phyloP scores from a whole-genome alignment of 1,140 invertebrate genomes.

The Vanessa tameamea region DNA sequence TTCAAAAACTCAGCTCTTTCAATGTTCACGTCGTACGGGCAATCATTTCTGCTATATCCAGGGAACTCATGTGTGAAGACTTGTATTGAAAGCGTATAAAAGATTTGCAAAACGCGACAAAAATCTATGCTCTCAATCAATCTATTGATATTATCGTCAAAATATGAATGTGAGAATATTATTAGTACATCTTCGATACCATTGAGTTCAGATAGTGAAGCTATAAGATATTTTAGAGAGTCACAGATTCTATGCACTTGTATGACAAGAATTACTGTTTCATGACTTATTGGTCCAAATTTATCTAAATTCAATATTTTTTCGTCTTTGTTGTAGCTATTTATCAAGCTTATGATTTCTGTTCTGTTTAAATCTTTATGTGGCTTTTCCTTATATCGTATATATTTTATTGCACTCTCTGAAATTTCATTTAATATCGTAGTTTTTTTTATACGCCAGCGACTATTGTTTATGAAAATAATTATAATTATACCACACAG shows the following conservation, averaged over 20 bases:
- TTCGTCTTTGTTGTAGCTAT: slow-evolving; percentile 42
- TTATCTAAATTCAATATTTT: slow-evolving; percentile 46
- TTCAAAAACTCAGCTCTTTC: slow-evolving; percentile 39
- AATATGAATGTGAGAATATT: slow-evolving; percentile 57
- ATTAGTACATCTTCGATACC: slow-evolving; percentile 51
- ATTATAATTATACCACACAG: neutral
- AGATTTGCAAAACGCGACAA: slow-evolving; percentile 57
- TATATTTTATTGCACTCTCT: slow-evolving; percentile 22
- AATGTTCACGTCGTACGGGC: slow-evolving; percentile 41
- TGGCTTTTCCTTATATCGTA: slow-evolving; percentile 21
- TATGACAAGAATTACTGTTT: slow-evolving; percentile 49
- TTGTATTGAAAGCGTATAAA: slow-evolving; percentile 57
- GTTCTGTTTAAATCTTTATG: slow-evolving; percentile 10
- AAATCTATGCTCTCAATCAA: slow-evolving; percentile 53
- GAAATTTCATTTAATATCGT: slow-evolving; percentile 11
- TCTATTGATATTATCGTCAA: slow-evolving; percentile 46
- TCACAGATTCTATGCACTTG: slow-evolving; percentile 39
- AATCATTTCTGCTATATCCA: slow-evolving; percentile 48
- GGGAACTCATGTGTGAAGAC: slow-evolving; percentile 50
- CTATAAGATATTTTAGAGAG: slow-evolving; percentile 48
- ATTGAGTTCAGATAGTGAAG: slow-evolving; percentile 47
- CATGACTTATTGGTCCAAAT: slow-evolving; percentile 42
- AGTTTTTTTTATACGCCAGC: neutral
- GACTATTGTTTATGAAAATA: neutral
- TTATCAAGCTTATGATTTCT: slow-evolving; percentile 33